Evolutionary conservation across 2,797 vertebrate genomes (phyloP).

Genomic region (Gorsachius magnificus): DNA sequence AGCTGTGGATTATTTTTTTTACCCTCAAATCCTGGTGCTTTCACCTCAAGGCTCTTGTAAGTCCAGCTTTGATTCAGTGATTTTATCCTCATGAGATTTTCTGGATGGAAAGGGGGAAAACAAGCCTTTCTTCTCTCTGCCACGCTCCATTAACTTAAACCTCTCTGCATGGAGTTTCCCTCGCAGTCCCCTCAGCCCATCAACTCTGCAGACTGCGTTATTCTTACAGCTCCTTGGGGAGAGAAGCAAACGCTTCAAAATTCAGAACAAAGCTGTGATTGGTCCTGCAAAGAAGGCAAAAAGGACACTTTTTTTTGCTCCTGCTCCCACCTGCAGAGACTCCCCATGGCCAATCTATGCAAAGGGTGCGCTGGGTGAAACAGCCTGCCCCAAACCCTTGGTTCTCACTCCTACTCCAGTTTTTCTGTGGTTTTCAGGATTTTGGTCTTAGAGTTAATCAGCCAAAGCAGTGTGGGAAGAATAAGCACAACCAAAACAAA

Average conservation of each 20-base stretch:
- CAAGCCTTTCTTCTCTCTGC: neutral
- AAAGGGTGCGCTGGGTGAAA: neutral
- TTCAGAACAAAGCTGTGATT: neutral
- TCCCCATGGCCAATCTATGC: rapidly evolving
- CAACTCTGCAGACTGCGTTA: neutral
- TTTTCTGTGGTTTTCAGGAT: neutral
- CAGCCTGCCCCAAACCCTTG: neutral
- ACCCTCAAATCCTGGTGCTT: neutral
- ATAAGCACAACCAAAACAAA: neutral
- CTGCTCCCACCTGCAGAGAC: neutral
- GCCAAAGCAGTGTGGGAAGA: neutral
- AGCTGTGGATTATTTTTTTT: neutral
- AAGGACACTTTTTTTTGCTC: neutral
- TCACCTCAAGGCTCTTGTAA: neutral
- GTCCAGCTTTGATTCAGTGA: neutral
- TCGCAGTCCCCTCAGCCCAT: neutral
- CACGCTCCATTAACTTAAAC: neutral
- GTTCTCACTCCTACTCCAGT: neutral
- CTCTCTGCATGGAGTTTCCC: neutral
- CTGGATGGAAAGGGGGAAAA: neutral
- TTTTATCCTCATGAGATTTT: neutral
- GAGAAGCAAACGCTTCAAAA: neutral
- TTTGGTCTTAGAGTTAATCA: neutral
- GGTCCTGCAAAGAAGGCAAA: neutral
- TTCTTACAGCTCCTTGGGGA: neutral